phyloP scores from a whole-genome alignment of 2,797 vertebrate species.

The Capromys pilorides region DNA sequence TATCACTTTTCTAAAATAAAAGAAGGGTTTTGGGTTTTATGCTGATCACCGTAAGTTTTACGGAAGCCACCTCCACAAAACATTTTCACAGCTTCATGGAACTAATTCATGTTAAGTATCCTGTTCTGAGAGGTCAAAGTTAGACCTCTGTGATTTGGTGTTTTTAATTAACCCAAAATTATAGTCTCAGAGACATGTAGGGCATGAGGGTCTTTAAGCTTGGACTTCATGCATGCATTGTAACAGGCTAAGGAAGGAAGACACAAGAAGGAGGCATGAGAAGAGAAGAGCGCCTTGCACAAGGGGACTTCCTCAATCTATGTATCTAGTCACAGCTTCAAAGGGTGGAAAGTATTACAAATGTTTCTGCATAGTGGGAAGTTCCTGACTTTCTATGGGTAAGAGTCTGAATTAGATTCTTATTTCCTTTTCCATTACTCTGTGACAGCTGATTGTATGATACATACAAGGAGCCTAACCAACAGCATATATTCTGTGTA shows the following conservation, averaged over 20 bases:
- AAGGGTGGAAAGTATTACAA: neutral
- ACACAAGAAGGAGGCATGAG: neutral
- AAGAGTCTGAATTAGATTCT: neutral
- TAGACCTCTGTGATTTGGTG: neutral
- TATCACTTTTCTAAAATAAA: neutral
- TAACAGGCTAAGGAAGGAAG: neutral
- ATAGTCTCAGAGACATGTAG: neutral
- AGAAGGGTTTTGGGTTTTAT: constrained; percentile 8
- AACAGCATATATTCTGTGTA: neutral
- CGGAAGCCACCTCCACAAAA: neutral
- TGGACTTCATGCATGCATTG: neutral
- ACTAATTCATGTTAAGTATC: neutral
- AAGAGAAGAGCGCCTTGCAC: neutral
- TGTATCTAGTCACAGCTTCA: neutral
- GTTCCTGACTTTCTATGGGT: neutral
- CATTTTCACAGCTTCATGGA: constrained; percentile 8
- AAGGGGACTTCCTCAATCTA: neutral
- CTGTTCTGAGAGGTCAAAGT: neutral
- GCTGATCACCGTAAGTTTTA: constrained; percentile 39
- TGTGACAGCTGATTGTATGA: neutral
- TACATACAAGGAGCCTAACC: neutral
- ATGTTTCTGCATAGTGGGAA: constrained; percentile 9
- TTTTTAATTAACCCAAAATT: constrained; percentile 24
- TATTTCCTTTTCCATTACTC: constrained; percentile 27
- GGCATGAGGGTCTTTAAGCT: neutral